These are phyloP conservation scores for Papilio protenor DNA, from an alignment of 2,888 invertebrate genomes.

Conservation along the genomic window DNA sequence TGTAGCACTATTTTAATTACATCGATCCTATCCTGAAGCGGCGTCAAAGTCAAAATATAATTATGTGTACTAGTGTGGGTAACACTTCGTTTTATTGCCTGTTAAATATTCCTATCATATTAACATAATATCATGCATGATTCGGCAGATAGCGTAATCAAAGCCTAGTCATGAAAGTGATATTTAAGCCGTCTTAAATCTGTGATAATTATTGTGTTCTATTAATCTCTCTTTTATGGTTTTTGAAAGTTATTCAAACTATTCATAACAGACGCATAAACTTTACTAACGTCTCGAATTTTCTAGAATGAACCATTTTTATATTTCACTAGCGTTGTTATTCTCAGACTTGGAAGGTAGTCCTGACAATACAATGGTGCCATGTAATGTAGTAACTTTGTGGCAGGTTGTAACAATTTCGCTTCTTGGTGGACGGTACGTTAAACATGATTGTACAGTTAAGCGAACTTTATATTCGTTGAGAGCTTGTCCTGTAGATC, in stretches of 20 bases:
- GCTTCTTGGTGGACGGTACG: slow-evolving; percentile 31
- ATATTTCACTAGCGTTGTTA: slow-evolving; percentile 62
- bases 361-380: background rate
- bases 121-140: slow-evolving; percentile 37
- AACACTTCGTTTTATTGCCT: slow-evolving; percentile 41
- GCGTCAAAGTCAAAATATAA: slow-evolving; percentile 45
- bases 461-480: slow-evolving; percentile 32
- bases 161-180: slow-evolving; percentile 36
- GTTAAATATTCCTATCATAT: slow-evolving; percentile 41
- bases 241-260: slow-evolving; percentile 43
- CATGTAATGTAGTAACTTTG: slow-evolving; percentile 21
- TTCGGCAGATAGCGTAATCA: slow-evolving; percentile 37
- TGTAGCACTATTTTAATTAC: slow-evolving; percentile 42
- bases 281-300: slow-evolving; percentile 63
- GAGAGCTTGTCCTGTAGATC: slow-evolving; percentile 18
- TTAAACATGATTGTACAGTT: slow-evolving; percentile 46
- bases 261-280: slow-evolving; percentile 76
- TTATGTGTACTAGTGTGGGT: slow-evolving; percentile 24
- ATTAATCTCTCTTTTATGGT: slow-evolving; percentile 33
- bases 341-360: slow-evolving; percentile 53
- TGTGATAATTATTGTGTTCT: slow-evolving; percentile 33
- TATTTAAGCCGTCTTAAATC: slow-evolving; percentile 36
- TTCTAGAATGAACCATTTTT: slow-evolving; percentile 73
- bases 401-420: slow-evolving; percentile 31
- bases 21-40: slow-evolving; percentile 35